Base-by-base conservation (phyloP, 2,113 vertebrate species). In the Perca flavescens region DNA sequence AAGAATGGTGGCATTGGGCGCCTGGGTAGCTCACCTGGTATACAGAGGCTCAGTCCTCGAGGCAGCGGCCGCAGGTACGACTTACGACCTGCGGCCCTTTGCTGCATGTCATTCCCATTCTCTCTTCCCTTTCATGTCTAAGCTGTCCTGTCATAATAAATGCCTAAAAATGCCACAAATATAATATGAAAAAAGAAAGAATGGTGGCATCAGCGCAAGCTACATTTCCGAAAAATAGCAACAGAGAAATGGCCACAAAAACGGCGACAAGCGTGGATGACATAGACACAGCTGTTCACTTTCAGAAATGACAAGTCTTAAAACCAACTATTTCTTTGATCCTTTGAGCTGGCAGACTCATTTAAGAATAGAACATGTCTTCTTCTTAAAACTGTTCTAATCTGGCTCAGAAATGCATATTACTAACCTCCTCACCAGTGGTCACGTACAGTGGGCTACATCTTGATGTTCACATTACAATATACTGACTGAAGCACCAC, bases 381-480 rank as follows among this genome's bases (percentile, higher is more conserved):
- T 28, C 8, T 16, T 34, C 19, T 40, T 54, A 16, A 47, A 64
- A 49, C 13, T n/a, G 6, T 50, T 49, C 11, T 21, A 13, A 62
- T 61, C 36, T 54, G 57, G 28, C 73, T 36, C 36, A 8, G 11
- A 58, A 58, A 46, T 1, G 16, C 40, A 61, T 31, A 16, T 62
- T 2, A 9, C 50, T 49, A n/a, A 60, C 34, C 13, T 49, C 61
- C 49, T 56, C 53, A 19, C 3, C 67, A 53, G 40, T 3, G 5
- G 28, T 82, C 76, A 74, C 3, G 1, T 56, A 64, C 46, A 17
- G 56, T 47, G 3, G 34, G 34, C 34, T 34, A 34, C 65, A 25
- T 54, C 15, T 36, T 25, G 25, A 71, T 56, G 53, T 81, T 77
- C 13, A 79, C 61, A 72, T 82, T 28, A 52, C 74, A 64, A 81